These are phyloP conservation scores for Agapetus fuscipes DNA, from an alignment of 2,888 invertebrate species.

Conservation along the genomic window DNA sequence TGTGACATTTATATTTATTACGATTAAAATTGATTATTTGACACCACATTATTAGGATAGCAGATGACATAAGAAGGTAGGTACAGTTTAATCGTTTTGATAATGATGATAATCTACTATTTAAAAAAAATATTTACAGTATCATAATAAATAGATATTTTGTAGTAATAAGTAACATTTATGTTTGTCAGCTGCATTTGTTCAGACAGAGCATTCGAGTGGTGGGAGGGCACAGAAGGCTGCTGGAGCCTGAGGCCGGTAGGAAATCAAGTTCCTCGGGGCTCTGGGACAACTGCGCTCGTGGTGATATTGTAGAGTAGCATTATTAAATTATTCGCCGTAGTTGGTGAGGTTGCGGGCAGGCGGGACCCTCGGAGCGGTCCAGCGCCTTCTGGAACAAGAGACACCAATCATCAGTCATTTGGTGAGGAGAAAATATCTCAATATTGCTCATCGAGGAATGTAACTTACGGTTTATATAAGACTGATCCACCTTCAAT, in stretches of 20 bases:
- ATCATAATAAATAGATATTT: constrained; percentile 25
- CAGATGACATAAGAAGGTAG: constrained; percentile 19
- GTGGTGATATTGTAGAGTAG: constrained; percentile 16
- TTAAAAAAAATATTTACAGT: constrained; percentile 22
- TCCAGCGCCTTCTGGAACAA: constrained; percentile 38
- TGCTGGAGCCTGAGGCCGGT: not conserved
- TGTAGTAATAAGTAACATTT: constrained; percentile 23
- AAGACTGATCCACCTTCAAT: constrained; percentile 60
- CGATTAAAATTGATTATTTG: constrained; percentile 22
- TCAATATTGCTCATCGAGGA: constrained; percentile 31
- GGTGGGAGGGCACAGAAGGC: not conserved
- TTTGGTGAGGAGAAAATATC: constrained; percentile 35
- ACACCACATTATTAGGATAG: constrained; percentile 21
- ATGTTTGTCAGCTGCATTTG: constrained; percentile 11
- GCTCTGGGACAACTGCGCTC: constrained; percentile 15
- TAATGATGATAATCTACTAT: constrained; percentile 22
- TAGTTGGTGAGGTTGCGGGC: constrained; percentile 22
- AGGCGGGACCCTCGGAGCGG: constrained; percentile 37
- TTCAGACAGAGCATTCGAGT: not conserved
- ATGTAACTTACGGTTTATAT: too few species aligned
- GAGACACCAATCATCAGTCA: too few species aligned
- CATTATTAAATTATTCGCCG: constrained; percentile 18
- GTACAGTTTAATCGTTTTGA: constrained; percentile 20
- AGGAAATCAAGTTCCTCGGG: not conserved
- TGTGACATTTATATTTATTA: constrained; percentile 21